Conservation (phyloP, 2,888 invertebrate species). For the Desoria tigrina region DNA sequence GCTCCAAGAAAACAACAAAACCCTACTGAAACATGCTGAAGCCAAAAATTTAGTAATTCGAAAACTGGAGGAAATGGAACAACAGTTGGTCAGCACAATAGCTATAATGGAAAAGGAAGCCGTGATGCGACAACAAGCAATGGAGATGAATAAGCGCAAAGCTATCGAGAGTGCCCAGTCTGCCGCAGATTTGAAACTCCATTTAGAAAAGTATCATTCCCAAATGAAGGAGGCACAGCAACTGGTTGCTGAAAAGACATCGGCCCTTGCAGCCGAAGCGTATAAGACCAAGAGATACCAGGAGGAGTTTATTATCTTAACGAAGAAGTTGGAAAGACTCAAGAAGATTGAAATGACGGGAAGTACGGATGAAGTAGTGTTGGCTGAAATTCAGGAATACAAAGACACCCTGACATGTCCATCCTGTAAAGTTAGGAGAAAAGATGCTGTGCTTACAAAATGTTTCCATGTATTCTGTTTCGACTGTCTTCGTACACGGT, state of each 20-base stretch:
- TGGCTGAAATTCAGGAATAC: constrained; percentile 95
- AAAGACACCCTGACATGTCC: constrained; percentile 98
- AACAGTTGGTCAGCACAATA: constrained; percentile 85
- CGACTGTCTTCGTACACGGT: constrained; percentile 95
- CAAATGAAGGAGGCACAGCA: constrained; percentile 97
- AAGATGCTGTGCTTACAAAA: constrained; percentile 97
- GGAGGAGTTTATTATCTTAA: constrained; percentile 90
- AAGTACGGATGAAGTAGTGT: constrained; percentile 93
- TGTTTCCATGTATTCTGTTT: constrained; percentile 99
- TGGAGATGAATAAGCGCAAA: constrained; percentile 97
- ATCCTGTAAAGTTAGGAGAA: constrained; percentile 95
- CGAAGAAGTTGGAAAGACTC: constrained; percentile 91
- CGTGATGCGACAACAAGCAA: constrained; percentile 85
- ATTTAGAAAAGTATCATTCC: constrained; percentile 95
- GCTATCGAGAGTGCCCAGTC: constrained; percentile 96
- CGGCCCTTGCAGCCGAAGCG: constrained; percentile 90
- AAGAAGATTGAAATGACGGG: constrained; percentile 96
- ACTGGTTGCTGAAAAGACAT: constrained; percentile 94
- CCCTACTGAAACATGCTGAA: constrained; percentile 84
- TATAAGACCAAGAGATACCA: constrained; percentile 94
- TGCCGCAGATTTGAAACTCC: constrained; percentile 92
- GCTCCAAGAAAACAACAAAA: constrained; percentile 63
- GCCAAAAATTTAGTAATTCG: constrained; percentile 90
- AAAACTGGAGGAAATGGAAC: constrained; percentile 92
- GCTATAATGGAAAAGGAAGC: constrained; percentile 93